Percentiles rank a stretch among this genome's conserved stretches.
phyloP scores from a whole-genome alignment of 2,797 vertebrate species.

The Pseudopleuronectes americanus region DNA sequence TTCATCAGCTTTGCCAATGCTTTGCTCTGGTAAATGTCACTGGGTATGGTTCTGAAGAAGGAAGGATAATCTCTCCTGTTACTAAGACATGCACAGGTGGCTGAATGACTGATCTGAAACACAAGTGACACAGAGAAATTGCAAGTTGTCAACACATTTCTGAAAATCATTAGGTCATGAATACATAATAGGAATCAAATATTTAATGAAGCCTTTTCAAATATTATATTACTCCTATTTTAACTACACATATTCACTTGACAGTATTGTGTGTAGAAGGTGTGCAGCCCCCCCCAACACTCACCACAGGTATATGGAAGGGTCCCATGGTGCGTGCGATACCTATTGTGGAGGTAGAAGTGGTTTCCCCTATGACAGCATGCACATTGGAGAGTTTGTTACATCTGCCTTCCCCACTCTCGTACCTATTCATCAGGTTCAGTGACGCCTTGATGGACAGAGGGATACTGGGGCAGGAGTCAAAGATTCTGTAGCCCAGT shows the following conservation, averaged over 20 bases:
- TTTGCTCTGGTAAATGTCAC: slow-evolving; percentile 83
- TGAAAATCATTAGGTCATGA: not conserved
- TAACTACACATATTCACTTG: not conserved
- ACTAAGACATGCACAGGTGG: slow-evolving; percentile 85
- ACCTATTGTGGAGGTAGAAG: slow-evolving; percentile 85
- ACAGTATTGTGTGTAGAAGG: slow-evolving; percentile 1
- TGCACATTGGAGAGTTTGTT: slow-evolving; percentile 71
- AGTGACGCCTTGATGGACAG: slow-evolving; percentile 82
- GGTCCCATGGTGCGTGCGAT: slow-evolving; percentile 83
- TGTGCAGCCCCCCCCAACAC: slow-evolving; percentile 27
- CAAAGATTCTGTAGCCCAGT: slow-evolving; percentile 83
- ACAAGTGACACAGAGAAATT: slow-evolving; percentile 8
- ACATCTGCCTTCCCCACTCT: slow-evolving; percentile 61
- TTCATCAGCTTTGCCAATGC: slow-evolving; percentile 84
- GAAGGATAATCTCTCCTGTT: slow-evolving; percentile 83
- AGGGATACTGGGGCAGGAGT: slow-evolving; percentile 83
- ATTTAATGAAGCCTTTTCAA: not conserved
- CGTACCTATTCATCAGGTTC: slow-evolving; percentile 79
- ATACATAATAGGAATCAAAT: not conserved
- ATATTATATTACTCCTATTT: not conserved
- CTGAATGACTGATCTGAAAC: slow-evolving; percentile 86
- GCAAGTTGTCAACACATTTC: not conserved
- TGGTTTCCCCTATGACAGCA: slow-evolving; percentile 85
- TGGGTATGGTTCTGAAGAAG: slow-evolving; percentile 86
- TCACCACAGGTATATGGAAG: slow-evolving; percentile 85